Evolutionary conservation across 1,140 invertebrate genomes (phyloP), one percentile per base, ranked within the genome.

Genomic region (Lepidostoma basale): DNA sequence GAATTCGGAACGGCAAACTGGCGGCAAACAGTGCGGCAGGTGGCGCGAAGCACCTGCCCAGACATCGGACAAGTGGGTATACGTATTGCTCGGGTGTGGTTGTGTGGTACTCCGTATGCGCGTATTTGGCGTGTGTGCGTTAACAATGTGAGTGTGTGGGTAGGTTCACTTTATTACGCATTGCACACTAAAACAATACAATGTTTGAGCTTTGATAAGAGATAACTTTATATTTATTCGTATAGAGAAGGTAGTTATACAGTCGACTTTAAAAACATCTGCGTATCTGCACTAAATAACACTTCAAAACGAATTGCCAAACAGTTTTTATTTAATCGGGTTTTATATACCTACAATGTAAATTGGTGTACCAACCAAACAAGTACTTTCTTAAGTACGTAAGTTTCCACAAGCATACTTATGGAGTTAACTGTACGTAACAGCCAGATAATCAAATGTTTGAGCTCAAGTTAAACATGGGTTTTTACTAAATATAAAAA

Each of bases 21-120:
- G 45, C 45, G 45, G 45, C 45, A 49, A 49, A 49, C 45, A 23
- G 5, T 20, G 28, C 52, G 52, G 52, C 52, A 56, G 52, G 52
- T 56, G 52, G 52, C 52, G 25, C 52, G 3, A 20, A 56, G 16
- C 52, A 56, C 52, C 52, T 56, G 52, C 52, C 52, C 25, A 5
- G 45, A 12, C 20, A 20, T n/a, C 16, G 45, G 9, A 23, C 45
- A 18, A 22, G 45, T 49, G 45, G 22, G 23, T 10, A 23, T 22
- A 4, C 8, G 5, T 49, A 12, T 47, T 12, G 14, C 16, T n/a
- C n/a, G n/a, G 18, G 20, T 23, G 45, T 23, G 45, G n/a, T 9
- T 23, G 45, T 23, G 3, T 23, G 23, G n/a, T n/a, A n/a, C n/a
- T 49, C 18, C 23, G 45, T 12, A 23, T n/a, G 22, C n/a, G 20